Percentiles rank a stretch among this genome's conserved stretches.
Conservation (phyloP, 2,888 invertebrate species). For the Zygaena filipendulae region DNA sequence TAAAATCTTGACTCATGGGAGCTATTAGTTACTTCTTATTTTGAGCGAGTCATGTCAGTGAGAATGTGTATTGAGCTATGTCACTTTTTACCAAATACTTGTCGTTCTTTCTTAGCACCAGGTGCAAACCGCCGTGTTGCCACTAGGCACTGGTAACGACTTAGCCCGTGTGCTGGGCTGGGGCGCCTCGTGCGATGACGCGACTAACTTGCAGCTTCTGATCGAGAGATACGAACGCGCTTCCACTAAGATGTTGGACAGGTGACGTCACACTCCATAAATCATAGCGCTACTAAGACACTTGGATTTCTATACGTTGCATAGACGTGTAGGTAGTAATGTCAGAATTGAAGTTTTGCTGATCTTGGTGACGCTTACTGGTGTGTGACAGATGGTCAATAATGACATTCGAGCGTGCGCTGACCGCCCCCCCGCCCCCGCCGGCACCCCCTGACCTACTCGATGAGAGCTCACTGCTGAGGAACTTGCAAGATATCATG, state of each 20-base stretch:
- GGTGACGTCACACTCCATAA: too few species aligned
- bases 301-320: too few species aligned
- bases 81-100: too few species aligned
- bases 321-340: too few species aligned
- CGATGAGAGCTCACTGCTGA: constrained; percentile 74
- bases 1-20: too few species aligned
- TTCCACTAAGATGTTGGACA: constrained; percentile 97
- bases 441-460: constrained; percentile 56
- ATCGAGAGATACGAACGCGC: constrained; percentile 95
- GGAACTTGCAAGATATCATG: constrained; percentile 86
- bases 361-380: too few species aligned
- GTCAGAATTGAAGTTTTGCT: neutral
- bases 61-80: too few species aligned
- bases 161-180: constrained; percentile 94
- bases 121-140: constrained; percentile 95
- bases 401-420: constrained; percentile 88
- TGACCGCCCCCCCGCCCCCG: constrained; percentile 71
- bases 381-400: constrained; percentile 94
- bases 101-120: too few species aligned
- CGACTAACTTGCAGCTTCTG: constrained; percentile 90
- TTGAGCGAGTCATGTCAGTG: too few species aligned
- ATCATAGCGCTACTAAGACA: neutral
- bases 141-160: constrained; percentile 96
- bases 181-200: constrained; percentile 97
- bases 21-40: too few species aligned